These are phyloP conservation scores for Hydropotes inermis DNA, from an alignment of 2,113 vertebrate species.

Conservation along the genomic window DNA sequence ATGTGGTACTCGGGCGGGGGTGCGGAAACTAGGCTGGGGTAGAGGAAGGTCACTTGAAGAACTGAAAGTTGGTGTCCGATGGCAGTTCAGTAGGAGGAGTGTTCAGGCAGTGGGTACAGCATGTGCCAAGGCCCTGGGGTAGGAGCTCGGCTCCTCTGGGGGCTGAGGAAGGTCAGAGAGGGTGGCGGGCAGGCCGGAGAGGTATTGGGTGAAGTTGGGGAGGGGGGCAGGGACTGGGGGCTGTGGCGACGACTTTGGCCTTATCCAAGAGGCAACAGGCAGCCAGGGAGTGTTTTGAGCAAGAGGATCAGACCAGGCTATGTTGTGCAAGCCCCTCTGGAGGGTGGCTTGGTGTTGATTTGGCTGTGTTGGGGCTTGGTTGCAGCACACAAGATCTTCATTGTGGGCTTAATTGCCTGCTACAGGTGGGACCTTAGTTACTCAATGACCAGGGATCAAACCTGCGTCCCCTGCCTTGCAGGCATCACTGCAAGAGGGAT, in stretches of 20 bases:
- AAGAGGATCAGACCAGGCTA: background rate
- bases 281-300: background rate
- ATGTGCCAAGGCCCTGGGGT: background rate
- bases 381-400: background rate
- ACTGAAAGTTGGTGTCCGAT: background rate
- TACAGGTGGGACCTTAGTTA: background rate
- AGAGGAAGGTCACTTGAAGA: background rate
- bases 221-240: background rate
- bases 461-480: background rate
- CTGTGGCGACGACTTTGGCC: background rate
- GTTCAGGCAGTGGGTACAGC: background rate
- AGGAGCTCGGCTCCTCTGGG: background rate
- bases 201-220: background rate
- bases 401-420: background rate
- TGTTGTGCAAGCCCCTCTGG: background rate
- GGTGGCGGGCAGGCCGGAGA: background rate
- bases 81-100: background rate
- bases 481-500: background rate
- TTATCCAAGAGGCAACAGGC: background rate
- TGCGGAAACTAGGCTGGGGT: background rate
- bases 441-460: background rate
- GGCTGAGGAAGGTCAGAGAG: background rate
- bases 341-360: background rate
- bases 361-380: background rate
- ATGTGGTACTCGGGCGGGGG: rapidly evolving